Conservation (phyloP, 2,888 invertebrate species). For the Conchocele bisecta region DNA sequence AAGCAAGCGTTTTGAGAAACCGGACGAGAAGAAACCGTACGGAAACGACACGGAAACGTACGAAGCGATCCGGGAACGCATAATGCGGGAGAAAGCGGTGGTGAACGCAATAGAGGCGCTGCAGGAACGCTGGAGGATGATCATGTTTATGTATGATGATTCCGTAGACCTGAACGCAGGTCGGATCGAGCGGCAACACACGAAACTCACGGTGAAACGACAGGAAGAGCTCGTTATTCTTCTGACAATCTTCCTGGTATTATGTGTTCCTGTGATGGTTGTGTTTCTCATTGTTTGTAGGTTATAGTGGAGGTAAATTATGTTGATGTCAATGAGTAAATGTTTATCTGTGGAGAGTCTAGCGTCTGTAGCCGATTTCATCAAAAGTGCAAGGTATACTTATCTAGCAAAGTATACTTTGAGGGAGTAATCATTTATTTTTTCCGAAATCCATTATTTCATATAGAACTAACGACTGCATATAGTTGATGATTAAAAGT, state of each 20-base stretch:
- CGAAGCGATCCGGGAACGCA: conserved; percentile 51
- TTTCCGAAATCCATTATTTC: too few species aligned
- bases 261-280: conserved; percentile 1
- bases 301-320: too few species aligned
- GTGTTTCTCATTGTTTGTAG: conserved; percentile 1
- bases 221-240: conserved; percentile 2
- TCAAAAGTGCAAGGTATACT: too few species aligned
- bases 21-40: conserved; percentile 41
- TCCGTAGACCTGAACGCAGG: conserved; percentile 56
- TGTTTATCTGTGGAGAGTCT: too few species aligned
- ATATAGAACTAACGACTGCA: too few species aligned
- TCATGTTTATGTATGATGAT: conserved; percentile 66
- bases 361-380: too few species aligned
- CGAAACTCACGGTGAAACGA: background rate
- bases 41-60: conserved; percentile 63
- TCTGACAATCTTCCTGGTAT: background rate
- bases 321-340: too few species aligned
- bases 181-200: conserved; percentile 1
- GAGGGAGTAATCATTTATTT: too few species aligned
- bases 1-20: background rate
- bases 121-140: conserved; percentile 64
- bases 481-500: too few species aligned
- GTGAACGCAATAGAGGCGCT: conserved; percentile 58
- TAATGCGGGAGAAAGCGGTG: conserved; percentile 53
- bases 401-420: too few species aligned